Evolutionary conservation across 2,113 vertebrate genomes (phyloP), one percentile per base, ranked within the genome.

Genomic region (Miniopterus natalensis): DNA sequence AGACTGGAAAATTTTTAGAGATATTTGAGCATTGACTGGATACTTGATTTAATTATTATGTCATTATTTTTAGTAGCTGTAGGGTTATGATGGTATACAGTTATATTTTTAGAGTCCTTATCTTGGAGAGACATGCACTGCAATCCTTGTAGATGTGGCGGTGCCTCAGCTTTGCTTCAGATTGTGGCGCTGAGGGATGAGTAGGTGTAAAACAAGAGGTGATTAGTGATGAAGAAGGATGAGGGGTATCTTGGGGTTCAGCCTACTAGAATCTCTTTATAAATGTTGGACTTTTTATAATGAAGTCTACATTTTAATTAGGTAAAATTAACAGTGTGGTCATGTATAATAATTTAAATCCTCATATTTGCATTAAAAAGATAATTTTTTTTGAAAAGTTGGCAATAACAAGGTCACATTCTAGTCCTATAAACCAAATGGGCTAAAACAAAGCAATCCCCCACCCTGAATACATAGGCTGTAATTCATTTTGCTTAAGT

Each of bases 311-410:
- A 53, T 92, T 92, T 95, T 95, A 84, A 93, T 74, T 25, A 42
- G 21, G 68, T 92, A 68, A 95, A 63, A 29, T 18, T 49, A 59
- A 85, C 10, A 57, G 8, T 23, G 23, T 92, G n/a, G 6, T 92
- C 57, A 70, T 78, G 15, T 53, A 5, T 88, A 85, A 65, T 95
- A 84, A 55, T 90, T 86, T 73, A 92, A 88, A 78, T 85, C 15
- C 18, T 55, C 2, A 27, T 84, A 74, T 75, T 96, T 90, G 27
- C n/a, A 36, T 78, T 8, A 55, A 77, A 73, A 65, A 90, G 27
- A 68, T n/a, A 93, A 8, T 95, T 31, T 87, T 88, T 74, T 95
- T 93, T 6, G 31, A 83, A 90, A 93, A 89, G 13, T 70, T 84
- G 61, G 5, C 84, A 45, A 73, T 88, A 73, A 59, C 2, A 94